phyloP scores from a whole-genome alignment of 2,113 vertebrate species.

The Ciconia stormi region DNA sequence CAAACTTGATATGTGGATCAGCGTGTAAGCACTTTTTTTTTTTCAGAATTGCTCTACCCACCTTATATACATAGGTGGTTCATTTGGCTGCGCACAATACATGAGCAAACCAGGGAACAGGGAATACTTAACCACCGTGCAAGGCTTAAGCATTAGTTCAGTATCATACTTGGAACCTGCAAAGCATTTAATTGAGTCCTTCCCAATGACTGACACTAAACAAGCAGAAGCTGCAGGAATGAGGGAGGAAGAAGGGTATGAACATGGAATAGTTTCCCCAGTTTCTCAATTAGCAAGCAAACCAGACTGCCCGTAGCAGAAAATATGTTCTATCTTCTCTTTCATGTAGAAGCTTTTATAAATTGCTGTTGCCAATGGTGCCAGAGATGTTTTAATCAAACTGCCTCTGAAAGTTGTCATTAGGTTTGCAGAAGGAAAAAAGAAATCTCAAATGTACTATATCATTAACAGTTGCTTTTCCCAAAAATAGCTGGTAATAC shows the following conservation, averaged over 20 bases:
- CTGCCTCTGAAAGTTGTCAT: background rate
- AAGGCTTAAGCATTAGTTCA: background rate
- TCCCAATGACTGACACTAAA: background rate
- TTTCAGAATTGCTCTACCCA: background rate
- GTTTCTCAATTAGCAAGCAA: background rate
- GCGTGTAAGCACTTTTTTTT: background rate
- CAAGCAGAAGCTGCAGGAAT: background rate
- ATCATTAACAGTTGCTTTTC: background rate
- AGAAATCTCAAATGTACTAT: background rate
- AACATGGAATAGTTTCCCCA: background rate
- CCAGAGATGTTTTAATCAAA: background rate
- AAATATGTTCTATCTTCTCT: background rate
- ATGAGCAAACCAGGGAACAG: background rate
- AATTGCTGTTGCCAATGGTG: background rate
- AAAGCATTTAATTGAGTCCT: background rate
- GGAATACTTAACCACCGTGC: background rate
- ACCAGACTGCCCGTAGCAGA: background rate
- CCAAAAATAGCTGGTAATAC: background rate
- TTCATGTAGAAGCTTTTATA: background rate
- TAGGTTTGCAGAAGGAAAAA: background rate
- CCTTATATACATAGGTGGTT: fast-evolving
- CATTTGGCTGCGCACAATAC: background rate
- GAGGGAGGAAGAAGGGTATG: background rate
- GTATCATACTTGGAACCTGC: background rate
- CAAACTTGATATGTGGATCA: background rate